A percentile compares a stretch with the other conserved stretches of the same genome.
Conservation (phyloP, 1,140 invertebrate species). For the Temnothorax longispinosus region DNA sequence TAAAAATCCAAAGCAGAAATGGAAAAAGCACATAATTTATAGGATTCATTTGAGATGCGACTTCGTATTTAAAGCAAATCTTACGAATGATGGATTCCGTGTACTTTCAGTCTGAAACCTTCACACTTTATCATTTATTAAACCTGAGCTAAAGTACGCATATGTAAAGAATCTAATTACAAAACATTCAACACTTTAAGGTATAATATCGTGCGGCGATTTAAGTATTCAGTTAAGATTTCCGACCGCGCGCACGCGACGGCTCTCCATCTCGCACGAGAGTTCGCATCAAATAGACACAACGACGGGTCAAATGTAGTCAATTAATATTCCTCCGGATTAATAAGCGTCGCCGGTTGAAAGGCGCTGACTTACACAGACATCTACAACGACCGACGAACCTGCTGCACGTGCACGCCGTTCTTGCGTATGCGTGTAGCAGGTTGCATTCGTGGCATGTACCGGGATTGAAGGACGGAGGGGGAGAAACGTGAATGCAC, state of each 20-base stretch:
- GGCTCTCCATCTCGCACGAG: background rate
- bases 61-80: conserved; percentile 9
- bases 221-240: conserved; percentile 18
- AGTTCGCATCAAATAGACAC: conserved; percentile 31
- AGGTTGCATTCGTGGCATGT: conserved; percentile 24
- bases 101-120: background rate
- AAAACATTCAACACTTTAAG: background rate
- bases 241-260: background rate
- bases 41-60: background rate
- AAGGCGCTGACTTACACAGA: conserved; percentile 17
- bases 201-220: background rate
- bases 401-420: background rate
- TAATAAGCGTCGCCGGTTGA: conserved; percentile 42
- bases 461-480: background rate
- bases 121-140: background rate
- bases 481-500: conserved; percentile 62
- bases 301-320: conserved; percentile 20
- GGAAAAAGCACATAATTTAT: background rate
- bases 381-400: background rate
- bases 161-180: background rate
- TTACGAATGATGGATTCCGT: background rate
- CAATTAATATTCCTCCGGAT: conserved; percentile 40
- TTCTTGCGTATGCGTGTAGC: conserved; percentile 28
- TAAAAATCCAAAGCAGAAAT: background rate
- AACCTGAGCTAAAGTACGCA: background rate